Base-by-base conservation (phyloP, 2,113 vertebrate genomes). In the Holacanthus passer region DNA sequence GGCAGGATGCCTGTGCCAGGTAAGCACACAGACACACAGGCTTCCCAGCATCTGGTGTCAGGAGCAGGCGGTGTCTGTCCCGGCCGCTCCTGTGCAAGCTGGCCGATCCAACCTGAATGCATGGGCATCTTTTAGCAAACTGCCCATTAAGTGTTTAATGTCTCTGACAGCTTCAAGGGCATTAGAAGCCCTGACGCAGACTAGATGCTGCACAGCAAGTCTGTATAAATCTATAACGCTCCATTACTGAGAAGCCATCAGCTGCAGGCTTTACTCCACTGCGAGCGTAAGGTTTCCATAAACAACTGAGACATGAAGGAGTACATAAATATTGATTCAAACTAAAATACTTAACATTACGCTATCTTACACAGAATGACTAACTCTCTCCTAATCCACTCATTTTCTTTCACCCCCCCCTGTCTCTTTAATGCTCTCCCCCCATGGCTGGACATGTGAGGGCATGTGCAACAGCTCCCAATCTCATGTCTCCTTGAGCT, bases 111-210 rank as follows among this genome's bases (percentile, higher is more conserved):
- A 47, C 50, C 72, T 68, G 55, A 89, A 74, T 63, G 63, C 74
- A 62, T 24, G 77, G 84, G 79, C 78, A 87, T 86, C 84, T 89
- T 37, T 84, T 82, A 84, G 76, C 82, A 88, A 82, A 87, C 72
- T 81, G 91, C 79, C 73, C 88, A 86, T 84, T 87, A 88, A 91
- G 91, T 89, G 88, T 87, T 93, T 92, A 85, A 86, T 67, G 81
- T 41, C 43, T 86, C 80, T 80, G 81, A 83, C 78, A 77, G 78
- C 82, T 82, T 88, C 86, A 90, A 92, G 89, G 91, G 71, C 87
- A 91, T 74, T 43, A 82, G 67, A 81, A 85, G 58, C 78, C 66
- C 86, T 86, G 86, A 90, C 79, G 41, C 74, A 80, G 73, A 82
- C 56, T 31, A 56, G 66, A 67, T 77, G 75, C 73, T 56, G 55